Evolutionary conservation across 2,113 vertebrate species (phyloP), one percentile per base, ranked within the genome.

Genomic region (Blennius ocellaris): DNA sequence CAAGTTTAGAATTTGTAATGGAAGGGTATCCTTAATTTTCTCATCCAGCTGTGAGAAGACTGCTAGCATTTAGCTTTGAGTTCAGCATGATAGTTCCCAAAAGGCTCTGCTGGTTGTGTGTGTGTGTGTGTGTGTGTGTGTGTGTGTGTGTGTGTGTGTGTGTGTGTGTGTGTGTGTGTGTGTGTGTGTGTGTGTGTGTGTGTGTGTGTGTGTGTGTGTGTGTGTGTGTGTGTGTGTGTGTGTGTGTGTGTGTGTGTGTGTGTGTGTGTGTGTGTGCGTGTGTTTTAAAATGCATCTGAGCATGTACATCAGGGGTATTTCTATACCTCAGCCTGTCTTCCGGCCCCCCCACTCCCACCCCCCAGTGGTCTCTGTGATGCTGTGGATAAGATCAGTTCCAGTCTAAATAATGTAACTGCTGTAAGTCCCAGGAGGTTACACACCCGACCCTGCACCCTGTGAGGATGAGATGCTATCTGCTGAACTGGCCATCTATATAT

Each of bases 201-300:
- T 37, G 52, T 80, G 51, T 75, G 49, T 70, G 51, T 74, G 67
- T 64, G 44, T 70, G 75, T 44, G 49, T 48, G 58, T 50, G 63
- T 39, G 55, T 80, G 54, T 75, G 48, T 70, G 51, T 74, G 69
- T 63, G 21, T 30, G 21, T 30, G 21, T 30, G 21, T 30, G 21
- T 89, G 51, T 79, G 75, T 52, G 63, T 44, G 36, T 67, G 55
- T 66, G 64, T 37, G 52, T 80, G 51, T 75, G 49, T 70, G 51
- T 74, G 67, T 64, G 40, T 70, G 75, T 44, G 44, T 48, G 54
- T 50, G 63, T 39, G 52, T 80, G 54, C 71, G 48, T 70, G 51
- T 74, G 69, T 63, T 57, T 81, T 69, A 9, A 75, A 66, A 62
- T 57, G 54, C 21, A 12, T 36, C 36, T 57, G 21, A 12, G 39